phyloP scores from a whole-genome alignment of 2,888 invertebrate genomes.

The Baronia brevicornis region DNA sequence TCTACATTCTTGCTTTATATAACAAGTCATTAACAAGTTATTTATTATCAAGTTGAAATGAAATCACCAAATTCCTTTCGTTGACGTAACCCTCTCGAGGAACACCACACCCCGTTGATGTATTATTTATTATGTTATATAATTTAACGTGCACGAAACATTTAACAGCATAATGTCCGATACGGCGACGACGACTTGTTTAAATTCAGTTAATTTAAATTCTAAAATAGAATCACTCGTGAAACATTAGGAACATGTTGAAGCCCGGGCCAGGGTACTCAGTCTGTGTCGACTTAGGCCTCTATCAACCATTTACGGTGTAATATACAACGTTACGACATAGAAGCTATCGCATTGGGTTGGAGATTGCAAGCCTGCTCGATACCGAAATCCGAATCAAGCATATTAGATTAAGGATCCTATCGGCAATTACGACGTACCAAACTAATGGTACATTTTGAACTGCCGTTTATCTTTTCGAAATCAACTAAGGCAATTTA shows the following conservation, averaged over 20 bases:
- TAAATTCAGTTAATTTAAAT: conserved; percentile 33
- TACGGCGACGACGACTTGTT: conserved; percentile 17
- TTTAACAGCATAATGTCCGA: conserved; percentile 16
- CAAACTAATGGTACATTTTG: too few relatives aligned
- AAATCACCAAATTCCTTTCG: conserved; percentile 10
- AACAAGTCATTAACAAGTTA: too few relatives aligned
- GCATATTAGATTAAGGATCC: conserved; percentile 61
- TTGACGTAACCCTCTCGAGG: background rate
- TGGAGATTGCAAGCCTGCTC: conserved; percentile 44
- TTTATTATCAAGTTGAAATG: too few relatives aligned
- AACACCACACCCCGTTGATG: background rate
- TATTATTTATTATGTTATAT: too few relatives aligned
- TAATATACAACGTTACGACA: conserved; percentile 38
- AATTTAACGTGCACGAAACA: background rate
- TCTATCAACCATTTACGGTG: conserved; percentile 29
- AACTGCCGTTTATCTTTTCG: too few relatives aligned
- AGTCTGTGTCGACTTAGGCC: conserved; percentile 38
- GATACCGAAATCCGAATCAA: conserved; percentile 33
- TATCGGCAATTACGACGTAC: conserved; percentile 47
- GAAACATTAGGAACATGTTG: conserved; percentile 34
- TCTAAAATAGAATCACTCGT: conserved; percentile 29
- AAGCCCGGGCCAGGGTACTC: conserved; percentile 29
- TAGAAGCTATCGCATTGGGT: conserved; percentile 31
- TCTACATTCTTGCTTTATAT: too few relatives aligned
- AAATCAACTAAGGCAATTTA: too few relatives aligned